phyloP scores from a whole-genome alignment of 2,888 invertebrate species.

The Caenorhabditis drosophilae region DNA sequence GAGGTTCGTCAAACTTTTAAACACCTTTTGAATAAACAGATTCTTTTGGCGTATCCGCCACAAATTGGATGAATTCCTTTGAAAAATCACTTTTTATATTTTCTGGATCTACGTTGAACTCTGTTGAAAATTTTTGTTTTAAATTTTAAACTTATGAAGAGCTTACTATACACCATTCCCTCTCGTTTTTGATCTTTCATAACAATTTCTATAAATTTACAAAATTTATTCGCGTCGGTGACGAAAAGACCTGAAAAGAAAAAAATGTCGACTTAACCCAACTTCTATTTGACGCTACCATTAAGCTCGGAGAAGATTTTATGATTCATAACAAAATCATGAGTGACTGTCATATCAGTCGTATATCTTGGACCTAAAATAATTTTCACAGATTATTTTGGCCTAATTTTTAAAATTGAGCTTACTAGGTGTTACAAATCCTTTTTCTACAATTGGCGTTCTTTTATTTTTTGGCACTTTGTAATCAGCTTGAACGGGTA shows the following conservation, averaged over 20 bases:
- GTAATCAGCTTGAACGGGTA: background rate
- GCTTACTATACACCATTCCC: slow-evolving; percentile 18
- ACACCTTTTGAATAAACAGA: background rate
- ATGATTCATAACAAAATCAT: background rate
- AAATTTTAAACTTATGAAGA: background rate
- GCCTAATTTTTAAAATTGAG: background rate
- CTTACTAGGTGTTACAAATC: background rate
- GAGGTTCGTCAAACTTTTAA: background rate
- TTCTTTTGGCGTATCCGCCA: slow-evolving; percentile 1
- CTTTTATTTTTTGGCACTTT: background rate
- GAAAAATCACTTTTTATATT: slow-evolving; percentile 3
- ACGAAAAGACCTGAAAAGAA: slow-evolving; percentile 4
- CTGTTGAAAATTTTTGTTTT: slow-evolving; percentile 5
- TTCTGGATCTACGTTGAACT: background rate
- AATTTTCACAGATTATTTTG: background rate
- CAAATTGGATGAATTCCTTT: slow-evolving; percentile 4
- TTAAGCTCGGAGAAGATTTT: background rate
- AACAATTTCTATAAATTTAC: background rate
- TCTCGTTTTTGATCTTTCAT: background rate
- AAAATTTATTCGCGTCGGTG: slow-evolving; percentile 12
- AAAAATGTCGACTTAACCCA: background rate
- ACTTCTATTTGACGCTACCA: background rate
- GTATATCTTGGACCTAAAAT: background rate
- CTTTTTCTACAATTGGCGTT: background rate
- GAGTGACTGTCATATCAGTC: background rate